phyloP scores from a whole-genome alignment of 1,140 invertebrate species.

The Drosophila baimaii region DNA sequence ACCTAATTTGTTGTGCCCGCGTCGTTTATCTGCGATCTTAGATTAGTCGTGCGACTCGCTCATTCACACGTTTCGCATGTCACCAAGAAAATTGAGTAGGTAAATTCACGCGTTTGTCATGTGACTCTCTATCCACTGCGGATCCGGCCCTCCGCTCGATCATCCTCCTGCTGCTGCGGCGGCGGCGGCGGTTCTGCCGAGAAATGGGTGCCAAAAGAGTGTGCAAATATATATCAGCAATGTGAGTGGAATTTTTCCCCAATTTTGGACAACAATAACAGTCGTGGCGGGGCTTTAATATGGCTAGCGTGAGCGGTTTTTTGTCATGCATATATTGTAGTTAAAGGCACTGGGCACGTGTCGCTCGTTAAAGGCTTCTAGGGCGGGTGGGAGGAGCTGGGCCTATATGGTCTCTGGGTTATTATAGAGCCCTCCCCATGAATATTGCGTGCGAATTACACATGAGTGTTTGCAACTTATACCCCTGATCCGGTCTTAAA shows the following conservation, averaged over 20 bases:
- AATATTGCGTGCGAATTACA: constrained; percentile 32
- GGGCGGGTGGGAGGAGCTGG: background rate
- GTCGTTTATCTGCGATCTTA: constrained; percentile 65
- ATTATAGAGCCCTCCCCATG: constrained; percentile 3
- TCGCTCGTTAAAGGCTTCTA: constrained; percentile 45
- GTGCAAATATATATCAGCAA: constrained; percentile 64
- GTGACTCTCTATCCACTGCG: constrained; percentile 54
- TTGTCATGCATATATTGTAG: constrained; percentile 37
- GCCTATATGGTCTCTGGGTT: background rate
- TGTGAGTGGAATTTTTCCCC: constrained; percentile 46
- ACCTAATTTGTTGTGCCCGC: constrained; percentile 57
- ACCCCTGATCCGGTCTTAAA: constrained; percentile 28
- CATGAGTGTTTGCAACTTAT: constrained; percentile 16
- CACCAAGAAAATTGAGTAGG: constrained; percentile 49
- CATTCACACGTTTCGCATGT: constrained; percentile 77
- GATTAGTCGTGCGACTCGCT: constrained; percentile 70
- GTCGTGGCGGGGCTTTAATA: constrained; percentile 11
- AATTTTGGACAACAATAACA: constrained; percentile 45
- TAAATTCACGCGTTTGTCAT: constrained; percentile 75
- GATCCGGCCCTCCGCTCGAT: constrained; percentile 6
- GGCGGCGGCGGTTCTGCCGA: background rate
- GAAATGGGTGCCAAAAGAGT: constrained; percentile 51
- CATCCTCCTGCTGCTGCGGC: constrained; percentile 11
- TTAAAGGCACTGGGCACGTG: constrained; percentile 38
- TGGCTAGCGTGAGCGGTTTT: constrained; percentile 49